phyloP scores from a whole-genome alignment of 2,113 vertebrate genomes.

The Ictidomys tridecemlineatus region DNA sequence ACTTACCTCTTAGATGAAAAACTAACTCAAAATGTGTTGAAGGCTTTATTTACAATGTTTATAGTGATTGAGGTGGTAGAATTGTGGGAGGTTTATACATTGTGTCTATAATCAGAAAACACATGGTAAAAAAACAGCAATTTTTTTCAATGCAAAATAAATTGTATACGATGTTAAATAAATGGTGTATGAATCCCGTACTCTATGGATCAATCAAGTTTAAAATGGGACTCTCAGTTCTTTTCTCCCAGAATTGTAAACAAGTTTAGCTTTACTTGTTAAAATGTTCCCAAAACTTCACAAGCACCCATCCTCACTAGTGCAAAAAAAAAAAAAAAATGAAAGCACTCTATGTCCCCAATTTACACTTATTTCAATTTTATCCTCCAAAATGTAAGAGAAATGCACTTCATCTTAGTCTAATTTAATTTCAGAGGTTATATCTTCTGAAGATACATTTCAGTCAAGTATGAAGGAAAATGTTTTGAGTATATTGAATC shows the following conservation, averaged over 20 bases:
- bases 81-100: background rate
- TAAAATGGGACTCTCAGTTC: background rate
- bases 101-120: background rate
- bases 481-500: slow-evolving; percentile 6
- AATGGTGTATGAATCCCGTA: background rate
- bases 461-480: background rate
- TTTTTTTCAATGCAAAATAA: background rate
- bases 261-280: background rate
- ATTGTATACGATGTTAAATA: background rate
- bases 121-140: background rate
- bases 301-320: background rate
- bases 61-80: background rate
- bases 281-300: background rate
- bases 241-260: background rate
- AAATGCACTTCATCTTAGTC: background rate
- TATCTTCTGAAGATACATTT: background rate
- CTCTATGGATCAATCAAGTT: background rate
- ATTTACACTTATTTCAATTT: background rate
- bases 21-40: background rate
- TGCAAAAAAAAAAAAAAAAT: background rate
- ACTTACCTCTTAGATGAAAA: background rate
- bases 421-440: slow-evolving; percentile 34
- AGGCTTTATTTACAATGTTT: background rate
- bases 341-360: background rate
- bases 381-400: background rate